phyloP scores from a whole-genome alignment of 2,797 vertebrate genomes.

The Sebastes cheni region DNA sequence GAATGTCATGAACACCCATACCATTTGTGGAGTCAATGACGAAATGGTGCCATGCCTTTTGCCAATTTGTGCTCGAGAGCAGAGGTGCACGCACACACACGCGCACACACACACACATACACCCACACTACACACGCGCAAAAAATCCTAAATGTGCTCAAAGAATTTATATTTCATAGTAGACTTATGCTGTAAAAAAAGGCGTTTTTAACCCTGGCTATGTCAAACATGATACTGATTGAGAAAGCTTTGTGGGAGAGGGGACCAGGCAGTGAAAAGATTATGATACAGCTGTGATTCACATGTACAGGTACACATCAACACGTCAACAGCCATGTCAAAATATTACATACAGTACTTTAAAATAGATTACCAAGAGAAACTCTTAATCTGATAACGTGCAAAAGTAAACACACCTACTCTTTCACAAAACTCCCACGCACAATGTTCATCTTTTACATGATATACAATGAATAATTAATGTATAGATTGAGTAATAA shows the following conservation, averaged over 20 bases:
- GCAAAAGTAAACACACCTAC: constrained; percentile 75
- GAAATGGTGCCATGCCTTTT: constrained; percentile 24
- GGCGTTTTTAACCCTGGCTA: constrained; percentile 33
- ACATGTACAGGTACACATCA: constrained; percentile 72
- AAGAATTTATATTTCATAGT: constrained; percentile 30
- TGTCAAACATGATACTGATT: constrained; percentile 27
- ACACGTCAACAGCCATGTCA: constrained; percentile 72
- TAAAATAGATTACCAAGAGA: constrained; percentile 70
- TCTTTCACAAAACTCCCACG: constrained; percentile 72
- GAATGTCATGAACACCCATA: not conserved
- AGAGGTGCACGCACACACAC: constrained; percentile 27
- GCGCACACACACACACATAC: constrained; percentile 32
- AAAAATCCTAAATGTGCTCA: constrained; percentile 30
- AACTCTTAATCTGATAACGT: constrained; percentile 67
- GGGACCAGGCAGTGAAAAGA: constrained; percentile 64
- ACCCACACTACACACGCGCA: constrained; percentile 4
- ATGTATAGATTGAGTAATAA: constrained; percentile 77
- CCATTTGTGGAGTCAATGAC: constrained; percentile 5
- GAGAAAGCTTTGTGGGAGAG: constrained; percentile 19
- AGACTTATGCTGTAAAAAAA: constrained; percentile 32
- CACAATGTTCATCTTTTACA: constrained; percentile 76
- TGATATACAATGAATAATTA: constrained; percentile 76
- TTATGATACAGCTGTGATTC: constrained; percentile 67
- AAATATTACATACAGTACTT: constrained; percentile 73
- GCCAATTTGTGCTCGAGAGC: constrained; percentile 38